Conservation (phyloP, 2,797 vertebrate species). For the Mormyrus proboscirostris region DNA sequence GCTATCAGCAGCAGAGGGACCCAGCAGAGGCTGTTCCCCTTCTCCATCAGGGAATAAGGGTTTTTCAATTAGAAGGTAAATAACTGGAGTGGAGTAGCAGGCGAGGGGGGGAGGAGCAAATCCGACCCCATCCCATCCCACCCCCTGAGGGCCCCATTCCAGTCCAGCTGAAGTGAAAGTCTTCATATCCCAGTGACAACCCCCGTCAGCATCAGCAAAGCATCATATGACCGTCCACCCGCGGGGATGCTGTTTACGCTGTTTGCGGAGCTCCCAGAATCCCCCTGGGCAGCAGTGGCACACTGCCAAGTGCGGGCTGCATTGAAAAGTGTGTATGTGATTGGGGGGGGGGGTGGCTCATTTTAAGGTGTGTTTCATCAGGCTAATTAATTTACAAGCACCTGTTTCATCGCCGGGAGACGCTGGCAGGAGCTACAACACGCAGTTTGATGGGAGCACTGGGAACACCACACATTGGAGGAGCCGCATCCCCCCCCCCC, state of each 20-base stretch:
- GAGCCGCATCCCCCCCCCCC: slow-evolving; percentile 35
- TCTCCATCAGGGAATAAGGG: slow-evolving; percentile 78
- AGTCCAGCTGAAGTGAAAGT: slow-evolving; percentile 53
- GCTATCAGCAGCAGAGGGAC: slow-evolving; percentile 73
- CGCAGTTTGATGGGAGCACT: slow-evolving; percentile 28
- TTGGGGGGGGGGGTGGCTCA: slow-evolving; percentile 65
- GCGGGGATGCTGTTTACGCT: slow-evolving; percentile 75
- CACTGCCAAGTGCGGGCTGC: slow-evolving; percentile 65
- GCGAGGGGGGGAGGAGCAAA: slow-evolving; percentile 44
- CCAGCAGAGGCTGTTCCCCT: slow-evolving; percentile 51
- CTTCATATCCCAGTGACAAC: slow-evolving; percentile 63
- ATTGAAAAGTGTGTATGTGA: slow-evolving; percentile 61
- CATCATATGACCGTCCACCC: slow-evolving; percentile 79
- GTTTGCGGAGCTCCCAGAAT: slow-evolving; percentile 86
- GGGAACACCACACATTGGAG: slow-evolving; percentile 34
- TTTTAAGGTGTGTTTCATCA: slow-evolving; percentile 78
- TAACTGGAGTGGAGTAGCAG: slow-evolving; percentile 64
- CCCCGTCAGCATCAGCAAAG: slow-evolving; percentile 63
- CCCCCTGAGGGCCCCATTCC: slow-evolving; percentile 57
- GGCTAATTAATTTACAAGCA: slow-evolving; percentile 87
- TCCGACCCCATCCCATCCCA: slow-evolving; percentile 54
- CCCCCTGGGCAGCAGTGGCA: slow-evolving; percentile 69
- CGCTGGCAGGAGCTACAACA: slow-evolving; percentile 49
- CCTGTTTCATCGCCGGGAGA: slow-evolving; percentile 72
- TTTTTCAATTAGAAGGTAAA: slow-evolving; percentile 86